phyloP scores from a whole-genome alignment of 1,140 invertebrate genomes.

The Drosophila kohkoa region DNA sequence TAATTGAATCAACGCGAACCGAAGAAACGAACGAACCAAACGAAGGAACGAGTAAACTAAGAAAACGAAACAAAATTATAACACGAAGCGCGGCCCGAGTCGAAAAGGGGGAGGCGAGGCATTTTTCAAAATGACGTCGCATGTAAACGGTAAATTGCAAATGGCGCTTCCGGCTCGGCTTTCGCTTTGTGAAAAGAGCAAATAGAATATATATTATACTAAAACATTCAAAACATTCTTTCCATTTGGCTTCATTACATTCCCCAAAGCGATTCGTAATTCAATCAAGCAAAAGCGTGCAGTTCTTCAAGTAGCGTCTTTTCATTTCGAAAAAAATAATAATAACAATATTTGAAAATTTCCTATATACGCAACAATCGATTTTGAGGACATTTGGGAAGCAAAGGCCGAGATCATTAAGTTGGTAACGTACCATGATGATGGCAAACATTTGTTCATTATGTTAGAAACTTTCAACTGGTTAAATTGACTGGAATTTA shows the following conservation, averaged over 20 bases:
- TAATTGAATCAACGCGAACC: conserved; percentile 81
- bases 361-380: conserved; percentile 11
- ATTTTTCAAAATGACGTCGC: conserved; percentile 71
- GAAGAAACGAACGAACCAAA: conserved; percentile 58
- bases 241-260: conserved; percentile 8
- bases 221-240: neutral
- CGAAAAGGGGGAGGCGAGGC: conserved; percentile 32
- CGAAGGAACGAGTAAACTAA: conserved; percentile 34
- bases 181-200: neutral
- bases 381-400: conserved; percentile 41
- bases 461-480: conserved; percentile 57
- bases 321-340: neutral
- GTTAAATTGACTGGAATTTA: conserved; percentile 21
- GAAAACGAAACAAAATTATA: neutral
- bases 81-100: neutral
- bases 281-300: conserved; percentile 36
- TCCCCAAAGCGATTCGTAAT: neutral
- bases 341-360: neutral
- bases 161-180: conserved; percentile 46
- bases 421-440: conserved; percentile 26
- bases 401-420: conserved; percentile 5
- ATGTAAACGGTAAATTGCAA: conserved; percentile 48
- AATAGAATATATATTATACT: neutral
- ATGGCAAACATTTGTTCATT: conserved; percentile 55
- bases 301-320: conserved; percentile 23